Evolutionary conservation across 2,888 invertebrate genomes (phyloP).

Genomic region (Archaeoteleia sp.): DNA sequence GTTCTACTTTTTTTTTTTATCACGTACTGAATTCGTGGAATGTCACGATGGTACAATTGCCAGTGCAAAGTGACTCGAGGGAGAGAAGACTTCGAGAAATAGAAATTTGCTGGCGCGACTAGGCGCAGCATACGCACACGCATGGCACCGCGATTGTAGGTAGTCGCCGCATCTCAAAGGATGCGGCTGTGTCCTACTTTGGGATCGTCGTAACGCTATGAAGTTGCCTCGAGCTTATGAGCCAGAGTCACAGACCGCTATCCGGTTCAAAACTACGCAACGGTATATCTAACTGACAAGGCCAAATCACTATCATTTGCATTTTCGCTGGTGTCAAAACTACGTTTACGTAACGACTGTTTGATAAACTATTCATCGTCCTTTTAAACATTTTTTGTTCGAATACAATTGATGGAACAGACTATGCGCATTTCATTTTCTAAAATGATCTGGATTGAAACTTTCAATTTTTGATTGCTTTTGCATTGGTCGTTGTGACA

Average conservation of each 20-base stretch:
- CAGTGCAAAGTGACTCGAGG: slow-evolving; percentile 24
- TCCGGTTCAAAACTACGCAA: slow-evolving; percentile 64
- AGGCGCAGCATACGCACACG: slow-evolving; percentile 47
- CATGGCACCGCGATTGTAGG: slow-evolving; percentile 64
- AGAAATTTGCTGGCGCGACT: slow-evolving; percentile 66
- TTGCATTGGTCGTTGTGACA: not conserved
- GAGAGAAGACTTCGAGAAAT: slow-evolving; percentile 66
- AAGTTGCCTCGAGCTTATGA: slow-evolving; percentile 62
- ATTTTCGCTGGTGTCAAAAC: slow-evolving; percentile 26
- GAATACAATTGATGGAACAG: too few relatives aligned
- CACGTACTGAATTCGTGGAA: slow-evolving; percentile 36
- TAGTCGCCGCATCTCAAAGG: slow-evolving; percentile 68
- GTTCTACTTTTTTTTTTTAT: slow-evolving; percentile 9
- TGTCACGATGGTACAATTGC: slow-evolving; percentile 35
- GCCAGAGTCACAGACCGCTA: slow-evolving; percentile 57
- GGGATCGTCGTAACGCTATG: slow-evolving; percentile 62
- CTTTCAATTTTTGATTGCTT: not conserved
- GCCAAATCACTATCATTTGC: slow-evolving; percentile 49
- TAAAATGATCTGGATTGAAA: too few relatives aligned
- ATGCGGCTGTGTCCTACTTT: slow-evolving; percentile 72
- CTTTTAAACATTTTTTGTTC: too few relatives aligned
- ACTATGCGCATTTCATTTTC: too few relatives aligned
- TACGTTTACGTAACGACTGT: slow-evolving; percentile 14
- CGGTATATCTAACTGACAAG: slow-evolving; percentile 61
- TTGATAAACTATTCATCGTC: too few relatives aligned